Evolutionary conservation across 2,888 invertebrate genomes (phyloP).

Genomic region (Lasioglossum vierecki): DNA sequence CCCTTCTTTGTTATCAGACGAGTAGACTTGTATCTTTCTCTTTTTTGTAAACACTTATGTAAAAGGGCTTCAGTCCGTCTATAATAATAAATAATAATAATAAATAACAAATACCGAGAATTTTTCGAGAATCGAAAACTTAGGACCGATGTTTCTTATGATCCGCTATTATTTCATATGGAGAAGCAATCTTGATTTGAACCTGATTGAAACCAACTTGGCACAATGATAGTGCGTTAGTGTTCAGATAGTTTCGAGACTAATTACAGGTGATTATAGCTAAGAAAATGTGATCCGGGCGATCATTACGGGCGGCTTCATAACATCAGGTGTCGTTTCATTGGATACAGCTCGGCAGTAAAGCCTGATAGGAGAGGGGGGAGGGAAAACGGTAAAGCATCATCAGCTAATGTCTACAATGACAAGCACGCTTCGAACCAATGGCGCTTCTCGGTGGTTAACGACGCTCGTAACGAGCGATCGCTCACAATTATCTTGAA

Average conservation of each 20-base stretch:
- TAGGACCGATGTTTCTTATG: no score
- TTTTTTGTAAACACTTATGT: no score
- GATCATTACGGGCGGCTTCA: slow-evolving; percentile 13
- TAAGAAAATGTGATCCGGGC: not conserved
- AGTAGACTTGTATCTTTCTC: no score
- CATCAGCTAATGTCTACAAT: slow-evolving; percentile 59
- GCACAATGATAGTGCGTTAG: no score
- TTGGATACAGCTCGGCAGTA: slow-evolving; percentile 11
- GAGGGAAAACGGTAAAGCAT: slow-evolving; percentile 46
- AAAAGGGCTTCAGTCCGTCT: no score
- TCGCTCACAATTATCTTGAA: slow-evolving; percentile 67
- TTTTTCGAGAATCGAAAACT: no score
- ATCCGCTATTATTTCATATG: no score
- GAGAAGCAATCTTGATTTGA: no score
- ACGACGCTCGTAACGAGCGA: slow-evolving; percentile 66
- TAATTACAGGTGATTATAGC: not conserved
- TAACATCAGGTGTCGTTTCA: slow-evolving; percentile 16
- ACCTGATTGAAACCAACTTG: no score
- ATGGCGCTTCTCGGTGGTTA: slow-evolving; percentile 56
- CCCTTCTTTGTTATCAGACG: no score
- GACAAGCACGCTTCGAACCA: slow-evolving; percentile 56
- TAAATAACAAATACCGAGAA: no score
- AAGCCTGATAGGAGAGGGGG: slow-evolving; percentile 16
- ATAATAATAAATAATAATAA: no score
- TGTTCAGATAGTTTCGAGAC: not conserved